Conservation (phyloP, 2,888 invertebrate genomes). For the Liodrosophila aerea region DNA sequence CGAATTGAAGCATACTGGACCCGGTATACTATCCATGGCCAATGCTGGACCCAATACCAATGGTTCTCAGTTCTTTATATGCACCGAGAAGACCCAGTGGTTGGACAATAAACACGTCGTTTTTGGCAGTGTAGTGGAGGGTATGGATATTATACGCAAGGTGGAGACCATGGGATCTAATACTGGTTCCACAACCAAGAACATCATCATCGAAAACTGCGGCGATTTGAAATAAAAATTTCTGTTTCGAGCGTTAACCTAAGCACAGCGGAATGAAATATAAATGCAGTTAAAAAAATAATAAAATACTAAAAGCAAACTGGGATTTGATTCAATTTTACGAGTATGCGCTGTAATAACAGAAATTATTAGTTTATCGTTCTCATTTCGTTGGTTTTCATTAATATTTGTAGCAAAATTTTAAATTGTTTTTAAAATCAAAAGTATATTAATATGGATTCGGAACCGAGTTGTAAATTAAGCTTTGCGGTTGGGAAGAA, state of each 20-base stretch:
- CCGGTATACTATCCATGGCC: slow-evolving; percentile 96
- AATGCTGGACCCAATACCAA: slow-evolving; percentile 97
- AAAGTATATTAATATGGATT: no score
- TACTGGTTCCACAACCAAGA: slow-evolving; percentile 91
- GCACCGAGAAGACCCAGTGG: slow-evolving; percentile 95
- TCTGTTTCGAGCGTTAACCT: no score
- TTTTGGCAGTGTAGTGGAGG: slow-evolving; percentile 93
- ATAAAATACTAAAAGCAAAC: neutral
- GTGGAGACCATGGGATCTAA: slow-evolving; percentile 91
- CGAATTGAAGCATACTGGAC: slow-evolving; percentile 93
- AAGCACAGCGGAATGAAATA: no score
- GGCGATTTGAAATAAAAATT: slow-evolving; percentile 89
- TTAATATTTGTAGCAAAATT: no score
- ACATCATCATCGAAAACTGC: slow-evolving; percentile 89
- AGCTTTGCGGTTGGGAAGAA: slow-evolving; percentile 57
- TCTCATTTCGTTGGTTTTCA: neutral
- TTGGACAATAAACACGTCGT: slow-evolving; percentile 85
- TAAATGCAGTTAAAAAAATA: no score
- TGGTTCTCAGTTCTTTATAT: slow-evolving; percentile 98
- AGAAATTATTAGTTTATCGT: neutral
- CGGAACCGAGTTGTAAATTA: slow-evolving; percentile 8
- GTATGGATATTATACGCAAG: slow-evolving; percentile 94
- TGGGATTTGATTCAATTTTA: neutral
- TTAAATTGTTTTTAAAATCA: no score
- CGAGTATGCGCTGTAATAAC: neutral